These are phyloP conservation scores for Balanococcus diminutus DNA, from an alignment of 2,888 invertebrate species.

Conservation along the genomic window DNA sequence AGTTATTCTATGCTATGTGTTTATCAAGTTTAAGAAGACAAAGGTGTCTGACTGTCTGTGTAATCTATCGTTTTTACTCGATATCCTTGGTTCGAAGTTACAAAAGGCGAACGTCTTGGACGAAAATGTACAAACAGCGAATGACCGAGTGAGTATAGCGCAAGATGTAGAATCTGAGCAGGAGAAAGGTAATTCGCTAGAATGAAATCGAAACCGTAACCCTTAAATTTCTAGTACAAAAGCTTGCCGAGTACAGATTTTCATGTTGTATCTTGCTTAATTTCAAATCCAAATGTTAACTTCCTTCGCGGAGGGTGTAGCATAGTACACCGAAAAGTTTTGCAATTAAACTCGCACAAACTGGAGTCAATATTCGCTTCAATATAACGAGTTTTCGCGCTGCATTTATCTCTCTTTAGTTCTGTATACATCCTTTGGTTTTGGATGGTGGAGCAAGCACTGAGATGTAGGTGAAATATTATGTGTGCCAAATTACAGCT, in stretches of 20 bases:
- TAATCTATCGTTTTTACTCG: not conserved
- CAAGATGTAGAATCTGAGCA: not conserved
- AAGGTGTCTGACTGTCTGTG: not conserved
- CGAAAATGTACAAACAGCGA: constrained; percentile 3
- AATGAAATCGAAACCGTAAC: constrained; percentile 28
- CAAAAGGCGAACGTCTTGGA: constrained; percentile 6
- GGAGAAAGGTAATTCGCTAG: not conserved
- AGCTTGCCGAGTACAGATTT: constrained; percentile 18
- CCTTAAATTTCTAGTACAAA: not conserved
- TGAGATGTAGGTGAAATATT: not conserved
- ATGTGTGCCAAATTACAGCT: not conserved
- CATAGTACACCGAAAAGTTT: constrained; percentile 6
- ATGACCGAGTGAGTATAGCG: not conserved
- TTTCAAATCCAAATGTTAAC: constrained; percentile 40
- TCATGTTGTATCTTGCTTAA: constrained; percentile 13
- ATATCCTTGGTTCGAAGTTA: not conserved
- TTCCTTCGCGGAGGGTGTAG: constrained; percentile 11
- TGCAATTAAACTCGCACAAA: constrained; percentile 41
- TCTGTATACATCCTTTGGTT: not conserved
- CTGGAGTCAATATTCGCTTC: constrained; percentile 37
- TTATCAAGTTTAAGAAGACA: not conserved
- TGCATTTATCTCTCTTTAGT: constrained; percentile 5
- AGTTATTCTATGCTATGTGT: not conserved
- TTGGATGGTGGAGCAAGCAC: not conserved
- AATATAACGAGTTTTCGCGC: constrained; percentile 33